Evolutionary conservation across 2,888 invertebrate species (phyloP), one percentile per base, ranked within the genome.

Genomic region (Chamaedrilus cognettii): DNA sequence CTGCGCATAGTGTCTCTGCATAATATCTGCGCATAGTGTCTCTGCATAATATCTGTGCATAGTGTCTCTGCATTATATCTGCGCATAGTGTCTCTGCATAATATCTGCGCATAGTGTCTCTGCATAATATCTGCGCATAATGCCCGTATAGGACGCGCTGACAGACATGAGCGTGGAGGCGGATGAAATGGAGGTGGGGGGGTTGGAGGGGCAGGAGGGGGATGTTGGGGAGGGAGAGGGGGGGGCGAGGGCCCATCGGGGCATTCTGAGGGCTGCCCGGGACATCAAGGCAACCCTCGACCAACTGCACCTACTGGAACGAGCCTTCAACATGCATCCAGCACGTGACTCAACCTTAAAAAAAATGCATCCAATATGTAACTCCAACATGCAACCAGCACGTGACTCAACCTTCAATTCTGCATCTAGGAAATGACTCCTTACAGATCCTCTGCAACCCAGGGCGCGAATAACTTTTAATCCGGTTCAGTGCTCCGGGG

Each of bases 181-280:
- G 69, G 78, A 77, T 33, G 62, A 70, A 3, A 60, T 93, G 77
- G 90, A 90, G 70, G 89, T 89, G 23, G 89, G 89, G 73, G 89
- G 89, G 2, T 78, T 89, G 59, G 88, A 88, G 2, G 74, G 77
- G 11, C n/a, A n/a, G n/a, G n/a, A n/a, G n/a, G n/a, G n/a, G n/a
- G n/a, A n/a, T n/a, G n/a, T n/a, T n/a, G n/a, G n/a, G n/a, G n/a
- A n/a, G n/a, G n/a, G n/a, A n/a, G n/a, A n/a, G n/a, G n/a, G n/a
- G n/a, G n/a, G n/a, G n/a, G 69, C 81, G 49, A 75, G 78, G 83
- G 94, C 93, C 5, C 95, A 96, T 82, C 89, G 90, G 78, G 94
- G 94, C 32, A 94, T 96, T 90, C 87, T 92, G 42, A 87, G 89
- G 80, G 90, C 92, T 7, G 93, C 94, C 0, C 88, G 88, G 64